These are phyloP conservation scores for Chelidonichthys spinosus DNA, from an alignment of 2,797 vertebrate genomes.

Conservation along the genomic window DNA sequence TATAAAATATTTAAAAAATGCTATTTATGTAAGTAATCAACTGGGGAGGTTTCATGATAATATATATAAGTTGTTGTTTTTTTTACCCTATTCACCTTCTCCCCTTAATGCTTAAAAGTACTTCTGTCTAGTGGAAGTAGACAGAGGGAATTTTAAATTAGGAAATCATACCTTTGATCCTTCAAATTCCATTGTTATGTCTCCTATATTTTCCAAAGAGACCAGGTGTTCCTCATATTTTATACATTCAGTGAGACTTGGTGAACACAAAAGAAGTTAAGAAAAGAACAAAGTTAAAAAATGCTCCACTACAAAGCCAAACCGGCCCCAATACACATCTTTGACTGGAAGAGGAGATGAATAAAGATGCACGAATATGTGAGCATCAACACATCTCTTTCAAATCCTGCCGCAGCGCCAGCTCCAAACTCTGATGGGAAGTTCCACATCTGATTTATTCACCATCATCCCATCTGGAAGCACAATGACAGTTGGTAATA, in stretches of 20 bases:
- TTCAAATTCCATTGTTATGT: slow-evolving; percentile 2
- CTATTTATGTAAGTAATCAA: background rate
- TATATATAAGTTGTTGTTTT: background rate
- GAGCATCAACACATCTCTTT: slow-evolving; percentile 22
- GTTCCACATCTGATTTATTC: slow-evolving; percentile 38
- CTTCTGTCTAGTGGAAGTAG: background rate
- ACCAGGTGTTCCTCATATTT: slow-evolving; percentile 27
- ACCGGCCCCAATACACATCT: background rate
- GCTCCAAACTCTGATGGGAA: slow-evolving; percentile 29
- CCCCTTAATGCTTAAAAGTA: background rate
- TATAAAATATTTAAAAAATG: background rate
- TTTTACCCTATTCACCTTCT: background rate
- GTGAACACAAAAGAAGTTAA: background rate
- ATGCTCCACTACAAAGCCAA: slow-evolving; percentile 27
- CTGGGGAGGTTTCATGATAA: background rate
- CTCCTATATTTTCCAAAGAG: background rate
- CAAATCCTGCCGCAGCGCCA: background rate
- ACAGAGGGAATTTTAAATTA: slow-evolving; percentile 8
- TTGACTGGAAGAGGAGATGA: slow-evolving; percentile 14
- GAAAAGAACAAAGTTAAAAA: slow-evolving; percentile 5
- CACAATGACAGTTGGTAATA: slow-evolving; percentile 39
- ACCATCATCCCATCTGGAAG: slow-evolving; percentile 38
- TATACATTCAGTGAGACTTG: slow-evolving; percentile 29
- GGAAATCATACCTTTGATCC: slow-evolving; percentile 14
- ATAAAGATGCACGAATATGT: slow-evolving; percentile 2